Evolutionary conservation across 1,140 invertebrate species (phyloP), one percentile per base, ranked within the genome.

Genomic region (Chironomus tepperi): DNA sequence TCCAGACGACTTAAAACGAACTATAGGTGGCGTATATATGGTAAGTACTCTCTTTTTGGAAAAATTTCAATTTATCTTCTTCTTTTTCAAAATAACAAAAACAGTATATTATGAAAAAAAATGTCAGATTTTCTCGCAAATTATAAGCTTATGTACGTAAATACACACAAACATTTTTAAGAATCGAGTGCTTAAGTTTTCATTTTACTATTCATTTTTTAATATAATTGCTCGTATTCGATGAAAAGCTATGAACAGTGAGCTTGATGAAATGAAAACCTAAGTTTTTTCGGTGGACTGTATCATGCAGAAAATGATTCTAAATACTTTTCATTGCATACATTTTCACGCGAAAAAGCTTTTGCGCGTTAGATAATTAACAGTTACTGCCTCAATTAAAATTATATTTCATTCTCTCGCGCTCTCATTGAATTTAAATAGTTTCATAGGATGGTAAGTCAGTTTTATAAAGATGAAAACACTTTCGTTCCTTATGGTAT

Each of bases 41-140:
- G 65, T 70, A 16, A 70, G 65, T 70, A 21, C 18, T 19, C 19
- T 70, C 24, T 70, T 70, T 70, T 70, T 70, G 65, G 65, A 57
- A 57, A 57, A 57, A 70, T 70, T 70, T 70, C 19, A 19, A 19
- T 70, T 70, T 70, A n/a, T 70, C 19, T 70, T 70, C 16, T 18
- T 70, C 16, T 70, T 70, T 18, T 21, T 67, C n/a, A 18, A 70
- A 70, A 57, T 57, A n/a, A 57, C 12, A 57, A 57, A 9, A 47
- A 47, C 47, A 57, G 12, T n/a, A 57, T 9, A 47, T n/a, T n/a
- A 57, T 57, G n/a, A 19, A 19, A 5, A 18, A 70, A 70, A 70
- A 70, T 70, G 65, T 70, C 65, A 70, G 65, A 70, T 70, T 70
- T 70, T 70, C 65, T 70, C 65, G 65, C 65, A n/a, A 57, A n/a